Percentiles rank a stretch among this genome's conserved stretches.
Evolutionary conservation across 1,140 invertebrate genomes (phyloP).

Genomic region (Trichomalopsis sarcophagae): DNA sequence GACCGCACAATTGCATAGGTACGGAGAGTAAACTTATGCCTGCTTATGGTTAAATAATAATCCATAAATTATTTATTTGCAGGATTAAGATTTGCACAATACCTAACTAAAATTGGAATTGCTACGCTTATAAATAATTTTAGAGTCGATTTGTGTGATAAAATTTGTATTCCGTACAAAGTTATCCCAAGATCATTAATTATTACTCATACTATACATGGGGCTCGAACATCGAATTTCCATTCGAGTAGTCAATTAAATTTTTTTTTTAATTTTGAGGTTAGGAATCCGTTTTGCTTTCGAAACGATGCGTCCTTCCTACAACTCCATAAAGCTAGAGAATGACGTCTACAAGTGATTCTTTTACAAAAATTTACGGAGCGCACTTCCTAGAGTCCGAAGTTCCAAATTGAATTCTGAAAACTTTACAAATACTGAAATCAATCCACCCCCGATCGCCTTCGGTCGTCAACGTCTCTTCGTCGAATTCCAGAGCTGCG

Average conservation of each 20-base stretch:
- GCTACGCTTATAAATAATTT: conserved; percentile 45
- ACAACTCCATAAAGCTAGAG: no score
- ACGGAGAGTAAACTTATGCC: neutral
- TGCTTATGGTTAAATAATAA: neutral
- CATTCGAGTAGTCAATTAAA: no score
- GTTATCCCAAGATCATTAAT: neutral
- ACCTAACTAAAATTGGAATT: conserved; percentile 50
- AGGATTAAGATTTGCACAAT: conserved; percentile 51
- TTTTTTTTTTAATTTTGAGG: no score
- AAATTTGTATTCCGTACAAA: conserved; percentile 36
- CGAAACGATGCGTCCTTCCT: no score
- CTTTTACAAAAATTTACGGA: no score
- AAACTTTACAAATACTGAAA: neutral
- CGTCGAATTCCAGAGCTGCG: neutral
- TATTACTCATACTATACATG: no score
- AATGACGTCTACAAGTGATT: no score
- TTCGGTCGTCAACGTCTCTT: neutral
- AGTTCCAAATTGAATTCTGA: neutral
- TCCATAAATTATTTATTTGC: neutral
- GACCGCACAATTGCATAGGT: conserved; percentile 77
- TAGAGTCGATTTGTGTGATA: conserved; percentile 46
- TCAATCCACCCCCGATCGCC: neutral
- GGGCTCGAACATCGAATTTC: no score
- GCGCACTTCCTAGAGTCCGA: no score
- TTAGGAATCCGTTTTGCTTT: no score